A percentile compares a stretch with the other conserved stretches of the same genome.
Conservation (phyloP, 2,113 vertebrate genomes). For the Sylvietta virens region DNA sequence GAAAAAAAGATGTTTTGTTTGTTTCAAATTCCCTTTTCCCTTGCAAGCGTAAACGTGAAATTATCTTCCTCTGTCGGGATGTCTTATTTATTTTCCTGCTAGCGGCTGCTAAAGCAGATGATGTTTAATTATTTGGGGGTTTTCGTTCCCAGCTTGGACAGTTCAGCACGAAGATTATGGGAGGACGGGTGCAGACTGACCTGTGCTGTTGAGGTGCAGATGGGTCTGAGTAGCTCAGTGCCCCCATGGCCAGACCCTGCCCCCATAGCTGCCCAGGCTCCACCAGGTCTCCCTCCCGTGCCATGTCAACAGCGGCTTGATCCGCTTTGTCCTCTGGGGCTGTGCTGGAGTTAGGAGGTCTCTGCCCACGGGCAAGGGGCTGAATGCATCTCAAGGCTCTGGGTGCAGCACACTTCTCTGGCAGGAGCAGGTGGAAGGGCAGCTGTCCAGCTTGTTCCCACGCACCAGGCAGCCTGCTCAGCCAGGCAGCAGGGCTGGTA, state of each 20-base stretch:
- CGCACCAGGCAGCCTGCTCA: fast-evolving
- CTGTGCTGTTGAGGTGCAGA: background rate
- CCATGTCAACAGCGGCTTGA: fast-evolving
- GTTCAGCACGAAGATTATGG: background rate
- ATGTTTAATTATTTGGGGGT: constrained; percentile 7
- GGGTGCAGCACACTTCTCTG: background rate
- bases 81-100: constrained; percentile 46
- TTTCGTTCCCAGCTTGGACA: background rate
- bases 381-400: fast-evolving
- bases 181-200: background rate
- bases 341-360: background rate
- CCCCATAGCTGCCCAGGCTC: background rate
- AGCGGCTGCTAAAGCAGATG: background rate
- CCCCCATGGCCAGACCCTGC: background rate
- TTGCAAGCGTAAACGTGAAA: constrained; percentile 9
- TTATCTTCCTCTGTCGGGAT: constrained; percentile 19
- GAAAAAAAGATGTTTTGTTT: constrained; percentile 31
- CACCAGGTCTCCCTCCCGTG: background rate
- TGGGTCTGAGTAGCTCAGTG: background rate
- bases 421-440: background rate
- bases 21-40: constrained; percentile 30
- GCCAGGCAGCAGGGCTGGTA: background rate
- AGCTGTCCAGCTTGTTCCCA: background rate
- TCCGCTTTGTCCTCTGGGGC: background rate
- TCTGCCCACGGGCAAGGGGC: background rate